A percentile compares a stretch with the other conserved stretches of the same genome.
Conservation (phyloP, 2,797 vertebrate genomes). For the Gadopsis bispinosus region DNA sequence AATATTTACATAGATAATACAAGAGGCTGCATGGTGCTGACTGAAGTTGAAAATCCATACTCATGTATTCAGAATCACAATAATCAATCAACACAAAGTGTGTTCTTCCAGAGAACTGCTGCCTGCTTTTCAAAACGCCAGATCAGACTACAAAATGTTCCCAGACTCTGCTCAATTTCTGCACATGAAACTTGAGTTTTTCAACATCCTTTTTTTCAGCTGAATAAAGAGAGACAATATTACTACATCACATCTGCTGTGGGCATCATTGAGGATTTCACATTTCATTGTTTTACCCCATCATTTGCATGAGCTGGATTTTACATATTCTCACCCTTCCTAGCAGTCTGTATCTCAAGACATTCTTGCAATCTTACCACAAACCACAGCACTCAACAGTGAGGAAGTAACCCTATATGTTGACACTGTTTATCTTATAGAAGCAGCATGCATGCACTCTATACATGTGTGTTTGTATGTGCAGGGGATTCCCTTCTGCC, state of each 20-base stretch:
- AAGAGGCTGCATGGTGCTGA: not conserved
- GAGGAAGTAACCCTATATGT: conserved; percentile 56
- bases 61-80: not conserved
- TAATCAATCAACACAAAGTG: not conserved
- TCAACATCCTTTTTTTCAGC: not conserved
- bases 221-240: not conserved
- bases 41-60: conserved; percentile 8
- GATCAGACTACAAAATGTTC: not conserved
- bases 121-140: not conserved
- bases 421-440: conserved; percentile 57
- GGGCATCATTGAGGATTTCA: conserved; percentile 4
- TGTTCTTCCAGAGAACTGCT: not conserved
- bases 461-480: conserved; percentile 26
- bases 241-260: not conserved
- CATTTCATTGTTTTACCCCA: conserved; percentile 2
- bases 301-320: conserved; percentile 19
- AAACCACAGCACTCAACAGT: conserved; percentile 60
- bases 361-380: conserved; percentile 51
- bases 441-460: conserved; percentile 23
- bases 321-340: conserved; percentile 25
- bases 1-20: conserved; percentile 13
- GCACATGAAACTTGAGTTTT: not conserved
- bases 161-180: not conserved
- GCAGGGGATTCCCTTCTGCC: conserved; percentile 57
- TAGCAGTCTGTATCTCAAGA: conserved; percentile 52